Evolutionary conservation across 2,113 vertebrate genomes (phyloP).

Genomic region (Peromyscus polionotus): DNA sequence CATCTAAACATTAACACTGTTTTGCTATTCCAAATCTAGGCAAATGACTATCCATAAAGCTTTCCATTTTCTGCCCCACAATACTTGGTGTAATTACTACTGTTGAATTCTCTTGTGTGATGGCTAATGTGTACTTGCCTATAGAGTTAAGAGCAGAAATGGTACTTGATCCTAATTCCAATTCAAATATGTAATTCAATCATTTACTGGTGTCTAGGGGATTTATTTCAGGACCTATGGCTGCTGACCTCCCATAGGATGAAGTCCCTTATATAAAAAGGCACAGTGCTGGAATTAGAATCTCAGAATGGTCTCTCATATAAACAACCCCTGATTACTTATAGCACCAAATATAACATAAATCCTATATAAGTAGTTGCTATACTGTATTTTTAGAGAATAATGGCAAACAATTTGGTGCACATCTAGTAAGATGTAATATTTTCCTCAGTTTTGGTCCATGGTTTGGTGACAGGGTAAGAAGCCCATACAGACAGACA

Average conservation of each 20-base stretch:
- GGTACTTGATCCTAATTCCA: not conserved
- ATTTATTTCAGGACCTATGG: not conserved
- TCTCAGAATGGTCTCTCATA: not conserved
- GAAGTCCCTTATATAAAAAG: not conserved
- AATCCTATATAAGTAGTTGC: not conserved
- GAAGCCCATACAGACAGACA: not conserved
- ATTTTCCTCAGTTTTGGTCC: not conserved
- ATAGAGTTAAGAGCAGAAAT: not conserved
- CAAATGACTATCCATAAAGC: not conserved
- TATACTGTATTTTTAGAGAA: not conserved
- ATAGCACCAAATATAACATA: not conserved
- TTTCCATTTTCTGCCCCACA: not conserved
- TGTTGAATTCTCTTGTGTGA: not conserved
- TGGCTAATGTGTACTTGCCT: not conserved
- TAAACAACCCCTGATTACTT: not conserved
- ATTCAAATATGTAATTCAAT: not conserved
- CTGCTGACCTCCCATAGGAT: not conserved
- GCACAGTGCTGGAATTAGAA: not conserved
- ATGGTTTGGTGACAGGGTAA: not conserved
- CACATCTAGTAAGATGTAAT: not conserved
- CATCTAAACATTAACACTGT: not conserved
- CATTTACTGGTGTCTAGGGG: not conserved
- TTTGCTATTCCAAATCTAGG: conserved; percentile 13
- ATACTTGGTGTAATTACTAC: not conserved
- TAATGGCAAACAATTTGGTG: not conserved